Percentiles rank a stretch among this genome's conserved stretches.
These are phyloP conservation scores for Cheilosia scutellata DNA, from an alignment of 2,888 invertebrate species.

Conservation along the genomic window DNA sequence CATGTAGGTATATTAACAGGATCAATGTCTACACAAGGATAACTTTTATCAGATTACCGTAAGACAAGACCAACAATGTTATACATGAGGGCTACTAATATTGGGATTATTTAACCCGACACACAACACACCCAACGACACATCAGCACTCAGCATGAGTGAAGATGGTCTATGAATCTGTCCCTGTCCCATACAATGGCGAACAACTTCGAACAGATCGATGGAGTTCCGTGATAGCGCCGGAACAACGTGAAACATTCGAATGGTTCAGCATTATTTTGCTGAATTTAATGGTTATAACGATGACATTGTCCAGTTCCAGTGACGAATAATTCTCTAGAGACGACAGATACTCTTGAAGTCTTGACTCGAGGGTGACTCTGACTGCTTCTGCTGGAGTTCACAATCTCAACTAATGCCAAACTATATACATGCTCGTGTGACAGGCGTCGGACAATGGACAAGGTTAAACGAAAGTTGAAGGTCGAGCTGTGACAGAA, in stretches of 20 bases:
- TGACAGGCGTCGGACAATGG: slow-evolving; percentile 42
- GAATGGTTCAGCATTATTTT: slow-evolving; percentile 60
- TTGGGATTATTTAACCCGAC: slow-evolving; percentile 67
- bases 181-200: slow-evolving; percentile 47
- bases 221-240: slow-evolving; percentile 67
- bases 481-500: slow-evolving; percentile 61
- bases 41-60: slow-evolving; percentile 69
- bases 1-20: neutral
- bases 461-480: slow-evolving; percentile 65
- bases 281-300: slow-evolving; percentile 72
- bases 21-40: slow-evolving; percentile 41
- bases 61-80: slow-evolving; percentile 60
- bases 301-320: slow-evolving; percentile 64
- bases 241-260: slow-evolving; percentile 71
- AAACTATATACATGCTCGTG: slow-evolving; percentile 43
- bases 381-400: slow-evolving; percentile 16
- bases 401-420: slow-evolving; percentile 53
- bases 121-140: slow-evolving; percentile 44
- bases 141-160: slow-evolving; percentile 53
- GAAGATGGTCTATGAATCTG: slow-evolving; percentile 29
- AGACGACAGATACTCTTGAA: neutral
- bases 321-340: slow-evolving; percentile 58
- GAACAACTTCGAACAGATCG: slow-evolving; percentile 45
- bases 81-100: slow-evolving; percentile 68
- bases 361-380: neutral